These are phyloP conservation scores for Ophioninae sp. DNA, from an alignment of 2,888 invertebrate genomes.

Conservation along the genomic window DNA sequence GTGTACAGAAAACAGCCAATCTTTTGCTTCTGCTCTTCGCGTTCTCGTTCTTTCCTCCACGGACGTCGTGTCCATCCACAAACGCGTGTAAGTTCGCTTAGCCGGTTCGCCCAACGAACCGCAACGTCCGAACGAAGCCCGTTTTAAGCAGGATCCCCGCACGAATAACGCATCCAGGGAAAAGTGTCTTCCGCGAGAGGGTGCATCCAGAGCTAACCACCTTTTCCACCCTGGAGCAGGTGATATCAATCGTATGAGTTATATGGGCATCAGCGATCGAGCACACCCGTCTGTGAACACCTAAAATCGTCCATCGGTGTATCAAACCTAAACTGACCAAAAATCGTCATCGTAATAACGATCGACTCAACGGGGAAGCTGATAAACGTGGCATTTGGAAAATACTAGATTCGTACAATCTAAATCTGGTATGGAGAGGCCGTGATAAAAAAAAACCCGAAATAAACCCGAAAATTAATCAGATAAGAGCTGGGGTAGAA, in stretches of 20 bases:
- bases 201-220: constrained; percentile 34
- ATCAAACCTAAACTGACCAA: neutral
- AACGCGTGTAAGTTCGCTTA: neutral
- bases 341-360: constrained; percentile 20
- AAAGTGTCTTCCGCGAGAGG: constrained; percentile 74
- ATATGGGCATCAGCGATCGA: constrained; percentile 63
- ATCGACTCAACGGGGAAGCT: no score
- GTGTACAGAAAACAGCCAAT: constrained; percentile 69
- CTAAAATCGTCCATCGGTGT: neutral
- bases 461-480: no score
- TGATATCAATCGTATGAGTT: constrained; percentile 79
- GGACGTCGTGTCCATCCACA: constrained; percentile 11
- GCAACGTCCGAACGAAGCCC: constrained; percentile 33
- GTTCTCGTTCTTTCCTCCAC: constrained; percentile 32
- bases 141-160: constrained; percentile 27
- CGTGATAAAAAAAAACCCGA: no score
- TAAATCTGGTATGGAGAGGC: no score
- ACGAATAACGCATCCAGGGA: constrained; percentile 58
- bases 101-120: constrained; percentile 49
- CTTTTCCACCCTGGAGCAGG: constrained; percentile 70
- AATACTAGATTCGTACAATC: no score
- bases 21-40: constrained; percentile 53
- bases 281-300: neutral
- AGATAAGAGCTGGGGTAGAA: no score
- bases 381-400: no score